These are phyloP conservation scores for Microcebus ravelobensis DNA, from an alignment of 2,113 vertebrate species.

Conservation along the genomic window DNA sequence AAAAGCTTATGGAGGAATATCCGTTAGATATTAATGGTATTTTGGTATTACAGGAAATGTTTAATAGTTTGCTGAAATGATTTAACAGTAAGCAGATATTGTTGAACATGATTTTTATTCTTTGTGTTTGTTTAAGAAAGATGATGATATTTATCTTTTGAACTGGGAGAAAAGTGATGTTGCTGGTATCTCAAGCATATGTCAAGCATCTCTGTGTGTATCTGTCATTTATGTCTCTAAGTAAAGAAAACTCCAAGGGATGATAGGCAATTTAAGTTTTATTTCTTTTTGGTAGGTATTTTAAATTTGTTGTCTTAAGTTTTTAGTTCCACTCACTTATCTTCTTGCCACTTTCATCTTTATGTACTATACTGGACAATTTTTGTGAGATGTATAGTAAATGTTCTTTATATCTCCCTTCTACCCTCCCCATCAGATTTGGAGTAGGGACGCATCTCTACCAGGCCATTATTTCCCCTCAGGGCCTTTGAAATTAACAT, in stretches of 20 bases:
- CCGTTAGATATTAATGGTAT: neutral
- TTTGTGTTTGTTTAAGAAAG: conserved; percentile 35
- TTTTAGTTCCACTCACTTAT: conserved; percentile 26
- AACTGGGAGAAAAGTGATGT: conserved; percentile 1
- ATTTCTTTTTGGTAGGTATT: conserved; percentile 38
- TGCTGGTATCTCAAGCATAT: neutral
- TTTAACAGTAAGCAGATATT: conserved; percentile 25
- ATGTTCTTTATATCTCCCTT: conserved; percentile 17
- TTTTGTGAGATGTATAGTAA: conserved; percentile 28
- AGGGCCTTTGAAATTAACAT: conserved; percentile 45
- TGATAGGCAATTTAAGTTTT: neutral
- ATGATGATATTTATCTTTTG: neutral
- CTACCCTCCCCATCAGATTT: neutral
- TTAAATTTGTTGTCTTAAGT: conserved; percentile 46
- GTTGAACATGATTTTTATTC: conserved; percentile 23
- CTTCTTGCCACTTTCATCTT: neutral
- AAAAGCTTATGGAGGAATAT: neutral
- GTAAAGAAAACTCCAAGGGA: neutral
- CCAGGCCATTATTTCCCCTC: neutral
- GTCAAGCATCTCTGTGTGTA: neutral
- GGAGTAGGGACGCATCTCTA: neutral
- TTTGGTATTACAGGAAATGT: conserved; percentile 35
- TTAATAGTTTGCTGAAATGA: conserved; percentile 3
- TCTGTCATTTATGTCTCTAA: conserved; percentile 32
- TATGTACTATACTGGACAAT: neutral